Evolutionary conservation across 1,140 invertebrate genomes (phyloP).

Genomic region (Bicyclus anynana): DNA sequence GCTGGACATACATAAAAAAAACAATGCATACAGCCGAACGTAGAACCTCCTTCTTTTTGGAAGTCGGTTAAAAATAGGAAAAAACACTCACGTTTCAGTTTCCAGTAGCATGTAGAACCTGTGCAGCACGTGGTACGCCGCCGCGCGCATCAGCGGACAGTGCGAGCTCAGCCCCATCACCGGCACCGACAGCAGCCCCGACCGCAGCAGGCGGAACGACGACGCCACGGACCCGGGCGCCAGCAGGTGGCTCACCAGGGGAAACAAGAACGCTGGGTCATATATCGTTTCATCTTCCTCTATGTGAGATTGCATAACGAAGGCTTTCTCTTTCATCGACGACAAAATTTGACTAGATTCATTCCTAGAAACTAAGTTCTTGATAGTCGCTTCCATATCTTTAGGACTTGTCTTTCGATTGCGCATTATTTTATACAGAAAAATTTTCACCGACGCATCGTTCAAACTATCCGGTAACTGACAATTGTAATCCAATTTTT

Average conservation of each 20-base stretch:
- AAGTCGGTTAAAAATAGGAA: not conserved
- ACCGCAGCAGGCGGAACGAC: conserved; percentile 81
- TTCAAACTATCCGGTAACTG: conserved; percentile 30
- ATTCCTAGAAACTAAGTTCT: conserved; percentile 36
- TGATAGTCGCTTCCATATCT: conserved; percentile 39
- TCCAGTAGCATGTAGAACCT: conserved; percentile 84
- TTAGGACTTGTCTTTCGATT: conserved; percentile 31
- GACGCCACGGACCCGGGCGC: conserved; percentile 81
- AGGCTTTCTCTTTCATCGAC: conserved; percentile 32
- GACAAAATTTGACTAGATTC: conserved; percentile 33
- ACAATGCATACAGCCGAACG: no score
- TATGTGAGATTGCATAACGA: conserved; percentile 33
- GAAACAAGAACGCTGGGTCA: conserved; percentile 85
- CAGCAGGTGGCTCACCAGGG: conserved; percentile 81
- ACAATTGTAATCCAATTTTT: conserved; percentile 57
- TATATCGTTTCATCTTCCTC: conserved; percentile 75
- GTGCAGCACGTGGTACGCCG: conserved; percentile 82
- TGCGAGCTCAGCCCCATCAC: conserved; percentile 81
- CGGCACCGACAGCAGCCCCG: conserved; percentile 81
- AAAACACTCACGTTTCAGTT: conserved; percentile 77
- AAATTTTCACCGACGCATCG: conserved; percentile 34
- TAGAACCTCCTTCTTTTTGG: no score
- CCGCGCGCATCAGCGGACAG: conserved; percentile 78
- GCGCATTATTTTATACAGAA: conserved; percentile 30
- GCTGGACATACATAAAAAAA: no score